phyloP scores from a whole-genome alignment of 2,113 vertebrate species.

The Oxyura jamaicensis region DNA sequence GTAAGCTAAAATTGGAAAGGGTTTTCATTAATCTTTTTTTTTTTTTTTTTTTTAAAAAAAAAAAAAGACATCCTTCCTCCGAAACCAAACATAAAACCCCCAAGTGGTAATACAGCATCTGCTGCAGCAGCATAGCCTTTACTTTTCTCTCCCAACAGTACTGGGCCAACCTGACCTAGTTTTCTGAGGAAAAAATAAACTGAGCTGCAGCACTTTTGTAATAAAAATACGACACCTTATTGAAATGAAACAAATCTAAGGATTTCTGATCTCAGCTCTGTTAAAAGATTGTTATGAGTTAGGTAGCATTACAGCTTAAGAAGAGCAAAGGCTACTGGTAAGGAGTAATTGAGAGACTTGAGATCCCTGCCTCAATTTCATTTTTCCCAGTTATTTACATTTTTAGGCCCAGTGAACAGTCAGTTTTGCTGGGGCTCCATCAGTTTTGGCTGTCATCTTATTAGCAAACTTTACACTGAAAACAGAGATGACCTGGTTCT shows the following conservation, averaged over 20 bases:
- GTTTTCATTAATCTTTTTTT: neutral
- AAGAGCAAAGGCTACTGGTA: neutral
- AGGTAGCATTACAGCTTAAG: neutral
- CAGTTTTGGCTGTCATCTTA: neutral
- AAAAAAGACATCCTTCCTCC: neutral
- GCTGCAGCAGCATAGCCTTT: neutral
- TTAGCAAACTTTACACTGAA: neutral
- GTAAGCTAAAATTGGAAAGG: conserved; percentile 23
- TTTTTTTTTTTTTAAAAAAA: neutral
- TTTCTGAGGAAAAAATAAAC: conserved; percentile 1
- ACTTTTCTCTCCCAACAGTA: neutral
- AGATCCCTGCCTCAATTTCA: neutral
- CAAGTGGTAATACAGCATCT: neutral
- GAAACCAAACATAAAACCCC: neutral
- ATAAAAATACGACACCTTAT: neutral
- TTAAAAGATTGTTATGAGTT: neutral
- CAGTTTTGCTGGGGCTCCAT: neutral
- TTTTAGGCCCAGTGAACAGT: neutral
- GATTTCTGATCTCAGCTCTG: neutral
- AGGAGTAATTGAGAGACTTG: neutral
- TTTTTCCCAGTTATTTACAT: neutral
- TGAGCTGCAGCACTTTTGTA: neutral
- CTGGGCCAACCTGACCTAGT: neutral
- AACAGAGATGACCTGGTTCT: neutral
- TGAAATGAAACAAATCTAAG: neutral